Evolutionary conservation across 2,113 vertebrate species (phyloP).

Genomic region (Eulemur rufifrons): DNA sequence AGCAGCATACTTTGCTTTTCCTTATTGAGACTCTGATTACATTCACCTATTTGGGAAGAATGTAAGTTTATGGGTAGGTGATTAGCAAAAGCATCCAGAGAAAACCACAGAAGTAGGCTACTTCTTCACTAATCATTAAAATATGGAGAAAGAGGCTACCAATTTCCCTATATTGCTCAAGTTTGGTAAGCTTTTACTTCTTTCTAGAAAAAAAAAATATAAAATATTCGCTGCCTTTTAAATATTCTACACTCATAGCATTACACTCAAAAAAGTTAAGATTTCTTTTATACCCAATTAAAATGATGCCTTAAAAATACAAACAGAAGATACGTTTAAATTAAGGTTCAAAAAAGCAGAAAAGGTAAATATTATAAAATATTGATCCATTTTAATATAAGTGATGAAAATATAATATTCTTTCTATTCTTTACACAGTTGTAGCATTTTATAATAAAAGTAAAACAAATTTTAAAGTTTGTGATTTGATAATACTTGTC

Average conservation of each 20-base stretch:
- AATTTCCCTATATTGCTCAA: background rate
- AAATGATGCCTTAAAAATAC: slow-evolving; percentile 28
- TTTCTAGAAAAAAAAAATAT: background rate
- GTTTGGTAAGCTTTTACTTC: background rate
- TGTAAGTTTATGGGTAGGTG: background rate
- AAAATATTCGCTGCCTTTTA: background rate
- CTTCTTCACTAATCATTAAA: background rate
- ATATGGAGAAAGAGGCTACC: background rate
- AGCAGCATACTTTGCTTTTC: background rate
- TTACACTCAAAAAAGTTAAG: background rate
- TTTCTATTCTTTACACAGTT: background rate
- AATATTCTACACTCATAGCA: background rate
- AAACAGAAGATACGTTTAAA: background rate
- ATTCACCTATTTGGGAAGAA: background rate
- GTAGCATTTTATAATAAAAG: background rate
- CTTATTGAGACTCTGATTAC: background rate
- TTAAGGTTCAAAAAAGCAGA: background rate
- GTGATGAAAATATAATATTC: background rate
- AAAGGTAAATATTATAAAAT: background rate
- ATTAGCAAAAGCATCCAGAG: background rate
- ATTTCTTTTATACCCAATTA: background rate
- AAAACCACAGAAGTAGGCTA: background rate
- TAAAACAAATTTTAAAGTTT: slow-evolving; percentile 29
- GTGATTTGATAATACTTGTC: background rate
- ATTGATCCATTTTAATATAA: background rate